These are phyloP conservation scores for Ammospiza maritima DNA, from an alignment of 2,797 vertebrate species.

Conservation along the genomic window DNA sequence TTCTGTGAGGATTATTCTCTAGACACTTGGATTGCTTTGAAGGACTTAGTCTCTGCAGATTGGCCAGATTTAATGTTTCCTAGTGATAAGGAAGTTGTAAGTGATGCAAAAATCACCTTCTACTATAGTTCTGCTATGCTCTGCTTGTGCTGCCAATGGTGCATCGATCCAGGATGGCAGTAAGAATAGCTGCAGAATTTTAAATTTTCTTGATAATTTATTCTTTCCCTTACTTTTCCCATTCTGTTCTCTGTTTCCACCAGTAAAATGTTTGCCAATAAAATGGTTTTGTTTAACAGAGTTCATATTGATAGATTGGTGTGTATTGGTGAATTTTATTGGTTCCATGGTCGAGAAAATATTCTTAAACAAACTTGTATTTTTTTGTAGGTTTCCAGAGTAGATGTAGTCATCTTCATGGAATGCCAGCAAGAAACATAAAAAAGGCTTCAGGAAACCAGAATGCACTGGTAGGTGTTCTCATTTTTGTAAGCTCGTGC, in stretches of 20 bases:
- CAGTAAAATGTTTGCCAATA: neutral
- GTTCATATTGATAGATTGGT: neutral
- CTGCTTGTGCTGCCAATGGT: neutral
- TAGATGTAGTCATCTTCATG: conserved; percentile 88
- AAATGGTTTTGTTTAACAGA: neutral
- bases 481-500: conserved; percentile 7
- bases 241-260: neutral
- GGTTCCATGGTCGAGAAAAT: neutral
- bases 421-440: conserved; percentile 78
- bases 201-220: neutral
- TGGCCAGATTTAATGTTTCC: neutral
- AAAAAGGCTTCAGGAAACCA: conserved; percentile 77
- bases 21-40: neutral
- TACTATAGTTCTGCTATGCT: neutral
- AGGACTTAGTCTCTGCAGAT: neutral
- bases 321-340: neutral
- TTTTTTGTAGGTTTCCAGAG: conserved; percentile 88
- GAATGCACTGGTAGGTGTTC: conserved; percentile 76
- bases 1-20: neutral
- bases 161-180: neutral
- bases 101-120: neutral
- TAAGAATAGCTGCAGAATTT: neutral
- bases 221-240: neutral
- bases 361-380: neutral
- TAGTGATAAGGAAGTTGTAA: neutral